These are phyloP conservation scores for Troilus luridus DNA, from an alignment of 2,888 invertebrate species.

Conservation along the genomic window DNA sequence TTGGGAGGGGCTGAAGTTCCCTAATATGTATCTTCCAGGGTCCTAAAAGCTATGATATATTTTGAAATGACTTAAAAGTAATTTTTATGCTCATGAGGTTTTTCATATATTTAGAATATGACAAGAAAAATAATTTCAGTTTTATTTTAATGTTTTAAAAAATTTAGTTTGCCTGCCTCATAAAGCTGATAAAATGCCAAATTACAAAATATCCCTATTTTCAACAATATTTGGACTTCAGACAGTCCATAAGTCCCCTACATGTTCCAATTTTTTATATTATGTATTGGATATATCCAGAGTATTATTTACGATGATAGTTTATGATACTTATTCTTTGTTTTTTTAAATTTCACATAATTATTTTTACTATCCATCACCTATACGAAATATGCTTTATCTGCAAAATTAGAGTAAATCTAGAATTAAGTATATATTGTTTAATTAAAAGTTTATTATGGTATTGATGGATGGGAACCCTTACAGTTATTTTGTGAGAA, in stretches of 20 bases:
- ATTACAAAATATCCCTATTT: background rate
- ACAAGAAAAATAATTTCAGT: background rate
- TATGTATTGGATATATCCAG: too few relatives aligned
- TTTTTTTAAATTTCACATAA: too few relatives aligned
- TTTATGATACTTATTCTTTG: too few relatives aligned
- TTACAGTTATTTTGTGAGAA: too few relatives aligned
- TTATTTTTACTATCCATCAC: background rate
- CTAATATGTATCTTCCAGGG: too few relatives aligned
- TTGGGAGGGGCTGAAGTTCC: too few relatives aligned
- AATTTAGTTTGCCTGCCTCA: background rate
- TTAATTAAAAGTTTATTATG: background rate
- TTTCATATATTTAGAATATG: background rate
- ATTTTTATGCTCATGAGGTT: too few relatives aligned
- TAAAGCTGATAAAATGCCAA: background rate
- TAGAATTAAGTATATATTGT: background rate
- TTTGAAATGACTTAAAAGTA: background rate
- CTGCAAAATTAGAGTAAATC: background rate
- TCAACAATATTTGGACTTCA: background rate
- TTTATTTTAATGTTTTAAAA: background rate
- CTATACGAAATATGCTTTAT: background rate
- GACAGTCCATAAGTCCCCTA: too few relatives aligned
- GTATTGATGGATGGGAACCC: too few relatives aligned
- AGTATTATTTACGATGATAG: too few relatives aligned
- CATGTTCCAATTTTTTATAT: too few relatives aligned
- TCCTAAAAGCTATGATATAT: background rate